These are phyloP conservation scores for Ceratina australensis DNA, from an alignment of 1,140 invertebrate species.

Conservation along the genomic window DNA sequence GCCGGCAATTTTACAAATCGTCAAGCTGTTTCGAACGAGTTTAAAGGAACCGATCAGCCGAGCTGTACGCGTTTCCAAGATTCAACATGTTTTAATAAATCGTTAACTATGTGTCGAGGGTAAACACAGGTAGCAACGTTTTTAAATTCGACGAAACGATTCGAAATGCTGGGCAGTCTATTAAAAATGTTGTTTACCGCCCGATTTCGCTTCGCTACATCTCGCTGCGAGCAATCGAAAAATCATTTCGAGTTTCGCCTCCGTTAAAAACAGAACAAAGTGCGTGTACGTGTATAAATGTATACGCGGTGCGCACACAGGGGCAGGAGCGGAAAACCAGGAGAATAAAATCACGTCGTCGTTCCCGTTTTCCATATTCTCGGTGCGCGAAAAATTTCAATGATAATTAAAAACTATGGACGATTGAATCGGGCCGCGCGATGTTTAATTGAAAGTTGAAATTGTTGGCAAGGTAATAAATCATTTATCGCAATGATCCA, in stretches of 20 bases:
- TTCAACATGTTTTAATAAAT: background rate
- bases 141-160: background rate
- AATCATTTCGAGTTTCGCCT: background rate
- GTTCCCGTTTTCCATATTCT: too few species aligned
- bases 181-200: slow-evolving; percentile 17
- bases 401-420: too few species aligned
- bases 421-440: too few species aligned
- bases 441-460: background rate
- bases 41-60: too few species aligned
- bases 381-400: too few species aligned
- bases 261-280: background rate
- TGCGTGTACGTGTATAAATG: background rate
- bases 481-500: slow-evolving; percentile 5
- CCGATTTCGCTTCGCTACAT: background rate
- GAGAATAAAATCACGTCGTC: too few species aligned
- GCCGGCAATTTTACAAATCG: too few species aligned
- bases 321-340: too few species aligned
- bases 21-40: too few species aligned
- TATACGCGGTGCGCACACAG: too few species aligned
- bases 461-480: background rate
- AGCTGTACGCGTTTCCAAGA: too few species aligned
- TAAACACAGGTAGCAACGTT: background rate
- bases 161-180: background rate
- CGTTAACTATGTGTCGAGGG: background rate
- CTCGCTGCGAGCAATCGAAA: background rate